These are phyloP conservation scores for Todiramphus saurophagus DNA, from an alignment of 2,113 vertebrate genomes.

Conservation along the genomic window DNA sequence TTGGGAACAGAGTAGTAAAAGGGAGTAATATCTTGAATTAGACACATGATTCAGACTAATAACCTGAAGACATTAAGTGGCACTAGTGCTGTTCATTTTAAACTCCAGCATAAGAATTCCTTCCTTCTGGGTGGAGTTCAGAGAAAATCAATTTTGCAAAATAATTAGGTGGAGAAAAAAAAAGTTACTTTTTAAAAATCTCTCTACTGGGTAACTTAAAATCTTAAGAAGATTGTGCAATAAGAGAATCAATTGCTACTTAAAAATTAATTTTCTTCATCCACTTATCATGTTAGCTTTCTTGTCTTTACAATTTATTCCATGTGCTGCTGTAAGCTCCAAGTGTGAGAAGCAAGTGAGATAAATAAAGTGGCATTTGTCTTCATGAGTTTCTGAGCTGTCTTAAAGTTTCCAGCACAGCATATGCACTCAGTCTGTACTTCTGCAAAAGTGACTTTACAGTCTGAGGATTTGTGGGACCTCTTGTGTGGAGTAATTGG, in stretches of 20 bases:
- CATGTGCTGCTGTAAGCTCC: background rate
- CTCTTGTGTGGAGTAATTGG: background rate
- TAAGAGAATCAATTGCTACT: background rate
- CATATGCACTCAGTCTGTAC: background rate
- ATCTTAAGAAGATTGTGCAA: background rate
- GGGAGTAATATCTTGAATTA: background rate
- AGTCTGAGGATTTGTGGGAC: background rate
- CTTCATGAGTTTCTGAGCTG: background rate
- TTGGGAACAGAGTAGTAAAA: background rate
- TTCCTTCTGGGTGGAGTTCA: background rate
- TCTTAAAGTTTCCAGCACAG: background rate
- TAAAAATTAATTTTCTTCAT: constrained; percentile 1
- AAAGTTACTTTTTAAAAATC: background rate
- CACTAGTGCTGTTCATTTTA: background rate
- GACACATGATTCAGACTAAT: background rate
- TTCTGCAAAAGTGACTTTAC: background rate
- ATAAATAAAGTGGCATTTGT: background rate
- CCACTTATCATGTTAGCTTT: background rate
- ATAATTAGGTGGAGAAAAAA: background rate
- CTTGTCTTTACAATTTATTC: background rate
- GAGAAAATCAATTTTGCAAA: constrained; percentile 6
- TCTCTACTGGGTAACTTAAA: background rate
- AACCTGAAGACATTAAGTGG: background rate
- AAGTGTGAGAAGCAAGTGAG: background rate
- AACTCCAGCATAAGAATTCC: background rate